Percentiles rank a stretch among this genome's conserved stretches.
Conservation (phyloP, 2,113 vertebrate genomes). For the Bubo bubo region DNA sequence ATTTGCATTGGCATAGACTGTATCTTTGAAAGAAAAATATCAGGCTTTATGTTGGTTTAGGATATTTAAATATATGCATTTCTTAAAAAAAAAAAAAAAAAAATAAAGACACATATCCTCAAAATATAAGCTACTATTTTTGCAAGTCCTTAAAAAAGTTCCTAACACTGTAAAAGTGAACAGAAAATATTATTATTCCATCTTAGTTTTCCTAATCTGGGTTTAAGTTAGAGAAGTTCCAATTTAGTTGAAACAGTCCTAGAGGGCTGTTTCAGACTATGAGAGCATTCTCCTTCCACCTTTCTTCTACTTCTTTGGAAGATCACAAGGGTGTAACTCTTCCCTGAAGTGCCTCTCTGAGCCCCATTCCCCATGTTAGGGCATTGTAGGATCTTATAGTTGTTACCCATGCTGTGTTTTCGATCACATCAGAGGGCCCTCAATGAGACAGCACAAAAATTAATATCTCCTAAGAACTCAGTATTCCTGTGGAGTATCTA, state of each 20-base stretch:
- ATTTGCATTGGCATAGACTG: neutral
- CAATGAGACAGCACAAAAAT: neutral
- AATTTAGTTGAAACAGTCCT: neutral
- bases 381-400: neutral
- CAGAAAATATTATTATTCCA: neutral
- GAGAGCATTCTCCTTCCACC: neutral
- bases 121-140: neutral
- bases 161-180: neutral
- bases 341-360: neutral
- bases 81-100: neutral
- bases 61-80: neutral
- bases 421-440: neutral
- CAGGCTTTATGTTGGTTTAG: neutral
- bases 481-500: neutral
- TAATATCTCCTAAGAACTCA: neutral
- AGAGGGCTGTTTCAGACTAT: neutral
- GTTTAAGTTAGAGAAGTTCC: neutral
- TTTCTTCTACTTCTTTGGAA: neutral
- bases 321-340: neutral
- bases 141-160: neutral
- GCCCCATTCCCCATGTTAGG: neutral
- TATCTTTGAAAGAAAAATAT: neutral
- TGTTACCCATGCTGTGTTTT: neutral
- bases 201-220: neutral
- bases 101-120: neutral